Conservation (phyloP, 2,797 vertebrate species). For the Sus cebifrons region DNA sequence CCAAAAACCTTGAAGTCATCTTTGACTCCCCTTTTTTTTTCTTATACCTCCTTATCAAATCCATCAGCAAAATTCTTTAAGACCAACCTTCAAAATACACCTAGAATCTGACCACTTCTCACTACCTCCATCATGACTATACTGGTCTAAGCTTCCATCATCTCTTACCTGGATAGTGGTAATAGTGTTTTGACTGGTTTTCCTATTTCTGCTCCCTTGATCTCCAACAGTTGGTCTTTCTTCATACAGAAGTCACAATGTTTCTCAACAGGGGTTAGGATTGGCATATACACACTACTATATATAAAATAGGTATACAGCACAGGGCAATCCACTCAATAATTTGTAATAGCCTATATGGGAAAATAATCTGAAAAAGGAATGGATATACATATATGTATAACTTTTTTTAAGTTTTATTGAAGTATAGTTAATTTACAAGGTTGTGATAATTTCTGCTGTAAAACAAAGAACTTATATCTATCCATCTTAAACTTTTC, state of each 20-base stretch:
- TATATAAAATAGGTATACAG: too few species aligned
- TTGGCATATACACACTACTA: too few species aligned
- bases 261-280: background rate
- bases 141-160: background rate
- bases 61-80: slow-evolving; percentile 13
- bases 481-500: too few species aligned
- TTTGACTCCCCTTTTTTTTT: background rate
- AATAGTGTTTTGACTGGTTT: background rate
- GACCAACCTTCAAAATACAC: slow-evolving; percentile 11
- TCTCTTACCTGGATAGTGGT: background rate
- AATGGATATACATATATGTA: too few species aligned
- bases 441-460: too few species aligned
- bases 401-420: too few species aligned
- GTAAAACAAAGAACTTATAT: too few species aligned
- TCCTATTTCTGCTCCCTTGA: background rate
- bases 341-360: too few species aligned
- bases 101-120: background rate
- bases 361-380: too few species aligned
- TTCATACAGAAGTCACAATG: background rate
- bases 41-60: background rate
- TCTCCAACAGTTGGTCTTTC: background rate
- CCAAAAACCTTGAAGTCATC: background rate
- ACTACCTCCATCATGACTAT: background rate
- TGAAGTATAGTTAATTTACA: too few species aligned
- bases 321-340: too few species aligned